Percentiles rank a stretch among this genome's conserved stretches.
Evolutionary conservation across 2,888 invertebrate genomes (phyloP).

Genomic region (Plagodis dolabraria): DNA sequence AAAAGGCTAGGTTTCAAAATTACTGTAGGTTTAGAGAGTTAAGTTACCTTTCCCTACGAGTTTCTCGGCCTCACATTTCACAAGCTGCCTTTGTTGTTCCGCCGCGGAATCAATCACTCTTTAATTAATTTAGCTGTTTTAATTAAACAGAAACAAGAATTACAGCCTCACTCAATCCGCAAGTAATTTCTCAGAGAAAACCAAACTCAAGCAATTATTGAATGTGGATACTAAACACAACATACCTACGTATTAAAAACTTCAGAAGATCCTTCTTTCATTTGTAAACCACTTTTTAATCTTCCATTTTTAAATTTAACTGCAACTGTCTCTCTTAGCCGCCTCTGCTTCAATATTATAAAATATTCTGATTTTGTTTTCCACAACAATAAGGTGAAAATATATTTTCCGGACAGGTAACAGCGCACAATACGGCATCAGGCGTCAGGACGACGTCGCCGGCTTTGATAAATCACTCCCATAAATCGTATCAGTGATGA

Average conservation of each 20-base stretch:
- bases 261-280: no score
- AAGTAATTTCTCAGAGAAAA: conserved; percentile 6
- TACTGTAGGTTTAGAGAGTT: neutral
- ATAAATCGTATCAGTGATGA: conserved; percentile 34
- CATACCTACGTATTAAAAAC: no score
- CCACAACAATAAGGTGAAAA: conserved; percentile 6
- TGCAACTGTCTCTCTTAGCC: no score
- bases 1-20: no score
- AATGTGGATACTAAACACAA: no score
- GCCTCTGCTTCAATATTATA: no score
- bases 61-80: conserved; percentile 2
- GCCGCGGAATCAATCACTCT: conserved; percentile 18
- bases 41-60: neutral
- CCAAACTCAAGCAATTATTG: neutral
- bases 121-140: conserved; percentile 20
- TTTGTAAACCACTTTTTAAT: no score
- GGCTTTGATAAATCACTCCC: conserved; percentile 33
- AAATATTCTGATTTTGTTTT: neutral
- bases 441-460: conserved; percentile 3
- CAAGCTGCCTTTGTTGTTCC: conserved; percentile 7
- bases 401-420: conserved; percentile 15
- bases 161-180: conserved; percentile 4
- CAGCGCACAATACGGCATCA: conserved; percentile 9
- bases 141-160: conserved; percentile 13
- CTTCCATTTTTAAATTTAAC: no score